Evolutionary conservation across 1,140 invertebrate species (phyloP), one percentile per base, ranked within the genome.

Genomic region (Listronotus bonariensis): DNA sequence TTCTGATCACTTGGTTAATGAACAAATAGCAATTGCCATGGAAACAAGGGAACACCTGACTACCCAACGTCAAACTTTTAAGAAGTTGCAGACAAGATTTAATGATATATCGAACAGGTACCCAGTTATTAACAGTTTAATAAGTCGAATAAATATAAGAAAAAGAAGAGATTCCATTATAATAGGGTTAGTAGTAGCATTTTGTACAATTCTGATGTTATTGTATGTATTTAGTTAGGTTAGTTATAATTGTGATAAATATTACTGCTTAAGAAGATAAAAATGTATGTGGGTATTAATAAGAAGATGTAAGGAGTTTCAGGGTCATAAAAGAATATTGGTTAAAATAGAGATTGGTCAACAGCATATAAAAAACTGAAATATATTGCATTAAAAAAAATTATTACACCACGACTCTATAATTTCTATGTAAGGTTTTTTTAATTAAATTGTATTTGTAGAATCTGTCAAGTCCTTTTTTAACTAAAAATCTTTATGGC

Each of bases 11-110:
- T 78, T 99, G 76, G 86, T 98, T 31, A 96, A 97, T 78, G 95
- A 99, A 73, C 96, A 99, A 83, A 98, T 98, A 69, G 91, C 89
- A 73, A 96, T 98, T 79, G 96, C 96, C 15, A 91, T 98, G 79
- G 93, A 96, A 74, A 97, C 96, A 0, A 88, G 93, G 73, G 96
- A 99, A 68, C 92, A 96, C 79, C 81, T 98, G 42, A 84, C 91
- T 41, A 88, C 87, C 9, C 96, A 99, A 78, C 85, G 94, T 38
- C 89, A 91, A 58, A 86, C 90, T 6, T 92, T 98, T 69, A 96
- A 96, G 77, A 84, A 88, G 42, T 88, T 98, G 69, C 92, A 96
- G 79, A 95, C 93, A 6, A 88, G 92, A 75, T 90, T 98, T 74
- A 97, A 96, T 70, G 91, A 96, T 75, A 87, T 98, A 69, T 91